These are phyloP conservation scores for Ailurus styani DNA, from an alignment of 2,113 vertebrate genomes.

Conservation along the genomic window DNA sequence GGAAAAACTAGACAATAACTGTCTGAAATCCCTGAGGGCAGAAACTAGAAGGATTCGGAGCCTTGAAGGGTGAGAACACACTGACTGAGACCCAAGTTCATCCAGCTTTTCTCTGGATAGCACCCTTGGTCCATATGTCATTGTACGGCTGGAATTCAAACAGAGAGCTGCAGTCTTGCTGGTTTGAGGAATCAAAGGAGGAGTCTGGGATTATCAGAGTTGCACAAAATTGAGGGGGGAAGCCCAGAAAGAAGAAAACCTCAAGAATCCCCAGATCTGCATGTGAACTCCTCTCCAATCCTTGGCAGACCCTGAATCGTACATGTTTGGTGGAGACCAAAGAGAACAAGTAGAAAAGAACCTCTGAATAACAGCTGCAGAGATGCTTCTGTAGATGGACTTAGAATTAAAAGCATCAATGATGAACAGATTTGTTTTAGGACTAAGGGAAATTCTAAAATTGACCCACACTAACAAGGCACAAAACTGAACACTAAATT, in stretches of 20 bases:
- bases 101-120: neutral
- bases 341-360: neutral
- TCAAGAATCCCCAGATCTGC: neutral
- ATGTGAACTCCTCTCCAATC: neutral
- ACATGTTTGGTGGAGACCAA: neutral
- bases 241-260: neutral
- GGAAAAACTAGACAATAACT: neutral
- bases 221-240: neutral
- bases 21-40: neutral
- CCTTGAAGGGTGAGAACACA: neutral
- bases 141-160: neutral
- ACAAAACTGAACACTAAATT: neutral
- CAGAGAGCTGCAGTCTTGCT: neutral
- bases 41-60: neutral
- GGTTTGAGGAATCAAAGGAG: neutral
- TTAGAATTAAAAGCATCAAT: neutral
- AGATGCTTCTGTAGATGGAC: neutral
- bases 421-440: neutral
- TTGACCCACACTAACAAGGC: neutral
- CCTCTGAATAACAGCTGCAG: neutral
- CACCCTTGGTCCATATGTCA: no score
- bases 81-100: neutral
- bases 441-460: neutral
- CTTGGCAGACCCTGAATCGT: neutral
- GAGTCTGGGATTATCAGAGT: neutral